phyloP scores from a whole-genome alignment of 2,797 vertebrate species.

The Acrossocheilus fasciatus region DNA sequence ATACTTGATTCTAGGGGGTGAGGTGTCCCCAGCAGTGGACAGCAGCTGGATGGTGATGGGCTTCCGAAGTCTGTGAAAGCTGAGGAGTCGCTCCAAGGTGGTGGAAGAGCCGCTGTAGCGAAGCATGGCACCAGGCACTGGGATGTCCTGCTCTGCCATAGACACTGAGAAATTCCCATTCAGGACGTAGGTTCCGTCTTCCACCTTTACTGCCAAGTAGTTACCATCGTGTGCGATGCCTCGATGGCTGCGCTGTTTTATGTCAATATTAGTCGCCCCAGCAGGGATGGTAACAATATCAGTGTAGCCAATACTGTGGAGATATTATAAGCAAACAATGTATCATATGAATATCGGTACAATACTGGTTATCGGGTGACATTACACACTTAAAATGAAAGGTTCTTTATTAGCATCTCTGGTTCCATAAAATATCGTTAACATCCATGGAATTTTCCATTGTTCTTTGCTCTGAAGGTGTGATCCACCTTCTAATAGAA shows the following conservation, averaged over 20 bases:
- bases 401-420: neutral
- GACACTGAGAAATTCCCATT: constrained; percentile 94
- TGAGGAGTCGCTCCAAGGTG: constrained; percentile 92
- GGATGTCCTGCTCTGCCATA: constrained; percentile 92
- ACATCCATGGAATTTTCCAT: neutral
- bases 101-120: constrained; percentile 96
- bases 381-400: neutral
- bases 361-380: neutral
- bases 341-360: neutral
- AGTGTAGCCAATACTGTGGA: constrained; percentile 89
- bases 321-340: constrained; percentile 13
- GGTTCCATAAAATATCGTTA: neutral
- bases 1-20: constrained; percentile 91
- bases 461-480: neutral
- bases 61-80: constrained; percentile 88
- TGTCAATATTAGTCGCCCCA: constrained; percentile 93
- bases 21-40: constrained; percentile 82
- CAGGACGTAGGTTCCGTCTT: constrained; percentile 87
- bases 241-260: constrained; percentile 93
- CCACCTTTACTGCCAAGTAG: constrained; percentile 89
- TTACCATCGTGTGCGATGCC: constrained; percentile 90
- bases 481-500: no score
- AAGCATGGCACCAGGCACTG: constrained; percentile 87
- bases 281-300: constrained; percentile 93
- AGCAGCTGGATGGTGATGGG: constrained; percentile 89